Evolutionary conservation across 2,888 invertebrate species (phyloP).

Genomic region (Lasioglossum zephyrum): DNA sequence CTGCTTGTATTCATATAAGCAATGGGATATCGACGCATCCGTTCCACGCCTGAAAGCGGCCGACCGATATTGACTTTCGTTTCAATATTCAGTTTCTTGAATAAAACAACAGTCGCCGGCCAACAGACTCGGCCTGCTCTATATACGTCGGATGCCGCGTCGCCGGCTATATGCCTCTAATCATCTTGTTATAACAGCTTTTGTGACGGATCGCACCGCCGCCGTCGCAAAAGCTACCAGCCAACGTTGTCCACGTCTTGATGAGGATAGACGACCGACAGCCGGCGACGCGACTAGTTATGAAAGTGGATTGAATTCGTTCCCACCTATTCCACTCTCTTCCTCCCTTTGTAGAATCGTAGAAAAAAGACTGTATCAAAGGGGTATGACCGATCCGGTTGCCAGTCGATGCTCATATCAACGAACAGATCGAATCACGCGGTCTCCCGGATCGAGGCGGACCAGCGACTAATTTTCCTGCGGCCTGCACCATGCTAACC

Average conservation of each 20-base stretch:
- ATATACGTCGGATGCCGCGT: slow-evolving; percentile 11
- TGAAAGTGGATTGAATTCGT: slow-evolving; percentile 17
- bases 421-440: background rate
- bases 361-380: background rate
- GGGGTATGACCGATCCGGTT: background rate
- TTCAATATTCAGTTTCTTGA: slow-evolving; percentile 74
- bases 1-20: slow-evolving; percentile 51
- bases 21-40: slow-evolving; percentile 59
- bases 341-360: background rate
- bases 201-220: slow-evolving; percentile 10
- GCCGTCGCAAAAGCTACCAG: background rate
- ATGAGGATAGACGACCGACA: background rate
- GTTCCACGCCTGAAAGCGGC: slow-evolving; percentile 55
- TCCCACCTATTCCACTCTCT: background rate
- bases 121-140: slow-evolving; percentile 23
- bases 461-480: slow-evolving; percentile 31
- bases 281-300: background rate
- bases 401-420: background rate
- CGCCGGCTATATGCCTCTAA: slow-evolving; percentile 16
- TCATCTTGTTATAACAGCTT: slow-evolving; percentile 41
- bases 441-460: background rate
- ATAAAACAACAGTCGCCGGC: slow-evolving; percentile 69
- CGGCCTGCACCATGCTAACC: slow-evolving; percentile 30
- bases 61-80: slow-evolving; percentile 69
- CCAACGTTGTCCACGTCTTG: slow-evolving; percentile 14